A percentile compares a stretch with the other conserved stretches of the same genome.
These are phyloP conservation scores for Girardinus metallicus DNA, from an alignment of 2,797 vertebrate genomes.

Conservation along the genomic window DNA sequence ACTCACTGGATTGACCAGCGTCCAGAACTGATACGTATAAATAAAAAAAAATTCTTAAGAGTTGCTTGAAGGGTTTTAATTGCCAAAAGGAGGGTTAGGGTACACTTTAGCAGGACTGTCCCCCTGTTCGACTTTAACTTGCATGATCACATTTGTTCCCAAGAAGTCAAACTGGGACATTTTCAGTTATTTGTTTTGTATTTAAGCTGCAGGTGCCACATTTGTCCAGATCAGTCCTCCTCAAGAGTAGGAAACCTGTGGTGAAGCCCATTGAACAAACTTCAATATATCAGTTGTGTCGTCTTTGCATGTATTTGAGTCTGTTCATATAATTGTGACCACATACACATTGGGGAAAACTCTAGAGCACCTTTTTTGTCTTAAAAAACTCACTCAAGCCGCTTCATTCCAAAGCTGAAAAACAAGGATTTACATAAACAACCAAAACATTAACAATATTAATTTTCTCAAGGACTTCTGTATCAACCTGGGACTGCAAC, in stretches of 20 bases:
- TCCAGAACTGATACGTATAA: not conserved
- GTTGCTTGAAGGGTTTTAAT: not conserved
- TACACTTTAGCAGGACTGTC: conserved; percentile 85
- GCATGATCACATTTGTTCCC: conserved; percentile 90
- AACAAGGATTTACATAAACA: not conserved
- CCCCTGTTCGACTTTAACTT: conserved; percentile 80
- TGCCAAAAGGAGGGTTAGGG: not conserved
- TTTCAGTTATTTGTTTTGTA: conserved; percentile 34
- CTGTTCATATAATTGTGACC: not conserved
- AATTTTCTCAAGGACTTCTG: not conserved
- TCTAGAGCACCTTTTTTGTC: not conserved
- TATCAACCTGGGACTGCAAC: not conserved
- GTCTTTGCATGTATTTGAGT: not conserved
- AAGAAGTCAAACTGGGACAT: conserved; percentile 83
- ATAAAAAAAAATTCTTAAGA: not conserved
- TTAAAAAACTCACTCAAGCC: not conserved
- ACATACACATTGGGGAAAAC: not conserved
- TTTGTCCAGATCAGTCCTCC: not conserved
- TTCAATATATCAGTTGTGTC: not conserved
- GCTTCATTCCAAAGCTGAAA: not conserved
- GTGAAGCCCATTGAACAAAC: not conserved
- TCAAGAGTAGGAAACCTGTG: not conserved
- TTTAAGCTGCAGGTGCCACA: not conserved
- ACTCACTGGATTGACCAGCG: not conserved
- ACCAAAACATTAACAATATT: not conserved